Evolutionary conservation across 2,797 vertebrate genomes (phyloP), one percentile per base, ranked within the genome.

Genomic region (Zenarchopterus dispar): DNA sequence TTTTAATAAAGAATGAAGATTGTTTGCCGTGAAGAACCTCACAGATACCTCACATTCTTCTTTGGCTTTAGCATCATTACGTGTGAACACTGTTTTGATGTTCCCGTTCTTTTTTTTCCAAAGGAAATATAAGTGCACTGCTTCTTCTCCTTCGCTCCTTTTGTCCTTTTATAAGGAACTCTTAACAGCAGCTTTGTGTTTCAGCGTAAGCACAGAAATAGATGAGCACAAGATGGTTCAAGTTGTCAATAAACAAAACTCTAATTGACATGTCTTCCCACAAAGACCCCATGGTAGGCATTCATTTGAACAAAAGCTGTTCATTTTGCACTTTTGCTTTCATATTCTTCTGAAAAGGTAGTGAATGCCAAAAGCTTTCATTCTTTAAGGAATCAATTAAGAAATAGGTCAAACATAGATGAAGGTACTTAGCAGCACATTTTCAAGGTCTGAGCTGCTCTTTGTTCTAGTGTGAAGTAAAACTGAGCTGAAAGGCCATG

Each of bases 401-500:
- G 78, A 76, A 73, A 70, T 51, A 17, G 81, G 67, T 86, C 75
- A 82, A 75, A 86, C 52, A 57, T n/a, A 62, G 62, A 80, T 68
- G 41, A 53, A 65, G 67, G 58, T 72, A 78, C 68, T 56, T 51
- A 36, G 55, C 55, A 51, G 48, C 22, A 70, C 58, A 47, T 85
- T 84, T 80, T 82, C 76, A 88, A 83, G 85, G 82, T 78, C 67
- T 70, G 46, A 60, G 17, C 49, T 44, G 19, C 9, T 55, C 65
- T 77, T 77, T 83, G 70, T 81, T 56, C 43, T 4, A 1, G 16
- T 51, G 5, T 46, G 53, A 67, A 58, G 67, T 53, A 43, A 51
- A 69, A 45, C 21, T 9, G 28, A 15, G 43, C 31, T 43, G 17
- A 48, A 57, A 36, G n/a, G 22, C 22, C 18, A 9, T 6, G 42